Evolutionary conservation across 2,888 invertebrate genomes (phyloP).

Genomic region (Lithophane semibrunnea): DNA sequence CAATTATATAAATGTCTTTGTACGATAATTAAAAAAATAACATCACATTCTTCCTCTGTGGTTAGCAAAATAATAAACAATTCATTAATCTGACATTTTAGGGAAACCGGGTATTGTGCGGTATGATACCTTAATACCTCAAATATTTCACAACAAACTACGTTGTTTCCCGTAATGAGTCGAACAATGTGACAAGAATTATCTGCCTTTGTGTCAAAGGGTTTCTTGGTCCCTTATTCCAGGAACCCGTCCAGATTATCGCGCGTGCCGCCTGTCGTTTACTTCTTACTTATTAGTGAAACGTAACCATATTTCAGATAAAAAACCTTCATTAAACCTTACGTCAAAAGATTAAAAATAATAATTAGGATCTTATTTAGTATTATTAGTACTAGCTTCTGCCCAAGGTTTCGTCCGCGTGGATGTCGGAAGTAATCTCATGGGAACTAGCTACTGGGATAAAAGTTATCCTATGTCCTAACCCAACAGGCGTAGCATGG

Average conservation of each 20-base stretch:
- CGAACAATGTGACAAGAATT: constrained; percentile 55
- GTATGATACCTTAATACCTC: constrained; percentile 45
- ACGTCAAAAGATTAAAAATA: constrained; percentile 46
- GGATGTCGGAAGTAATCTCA: background rate
- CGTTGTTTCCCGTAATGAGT: constrained; percentile 48
- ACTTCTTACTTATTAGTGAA: constrained; percentile 62
- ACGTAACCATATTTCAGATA: constrained; percentile 58
- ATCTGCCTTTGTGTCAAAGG: constrained; percentile 48
- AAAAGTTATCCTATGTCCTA: background rate
- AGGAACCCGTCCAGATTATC: constrained; percentile 53
- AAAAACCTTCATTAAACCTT: constrained; percentile 52
- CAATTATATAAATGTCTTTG: background rate
- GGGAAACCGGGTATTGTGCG: constrained; percentile 12
- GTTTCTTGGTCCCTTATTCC: constrained; percentile 51
- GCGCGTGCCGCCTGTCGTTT: constrained; percentile 64
- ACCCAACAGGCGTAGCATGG: too few relatives aligned
- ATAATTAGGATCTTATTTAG: constrained; percentile 34
- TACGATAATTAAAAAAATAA: background rate
- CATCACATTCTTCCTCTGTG: background rate
- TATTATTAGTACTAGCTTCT: constrained; percentile 8
- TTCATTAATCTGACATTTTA: constrained; percentile 34
- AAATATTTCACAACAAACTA: constrained; percentile 50
- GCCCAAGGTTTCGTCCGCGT: background rate
- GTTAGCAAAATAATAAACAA: constrained; percentile 26
- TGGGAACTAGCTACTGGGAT: background rate